These are phyloP conservation scores for Drosophila asahinai DNA, from an alignment of 1,140 invertebrate species.

Conservation along the genomic window DNA sequence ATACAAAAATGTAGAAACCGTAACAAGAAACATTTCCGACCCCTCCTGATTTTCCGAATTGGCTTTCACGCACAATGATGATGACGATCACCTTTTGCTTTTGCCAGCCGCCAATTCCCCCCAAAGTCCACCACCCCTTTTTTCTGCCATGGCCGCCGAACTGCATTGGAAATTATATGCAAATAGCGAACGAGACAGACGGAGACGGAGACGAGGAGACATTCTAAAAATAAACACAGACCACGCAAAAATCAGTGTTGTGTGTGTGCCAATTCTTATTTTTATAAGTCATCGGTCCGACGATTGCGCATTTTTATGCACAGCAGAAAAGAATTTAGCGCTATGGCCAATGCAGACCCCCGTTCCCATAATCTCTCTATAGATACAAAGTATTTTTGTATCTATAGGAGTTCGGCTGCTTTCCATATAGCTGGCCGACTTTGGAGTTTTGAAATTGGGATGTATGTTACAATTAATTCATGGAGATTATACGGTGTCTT, in stretches of 20 bases:
- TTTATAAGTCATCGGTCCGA: slow-evolving; percentile 58
- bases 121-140: not conserved
- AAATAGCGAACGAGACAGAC: slow-evolving; percentile 48
- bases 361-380: slow-evolving; percentile 47
- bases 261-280: slow-evolving; percentile 60
- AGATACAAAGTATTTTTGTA: slow-evolving; percentile 9
- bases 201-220: slow-evolving; percentile 18
- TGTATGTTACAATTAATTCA: too few relatives aligned
- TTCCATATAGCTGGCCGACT: slow-evolving; percentile 2
- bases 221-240: slow-evolving; percentile 68
- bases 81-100: slow-evolving; percentile 48
- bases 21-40: not conserved
- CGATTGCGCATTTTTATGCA: slow-evolving; percentile 69
- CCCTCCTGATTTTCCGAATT: not conserved
- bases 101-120: not conserved
- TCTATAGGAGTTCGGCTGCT: slow-evolving; percentile 10
- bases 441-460: slow-evolving; percentile 10
- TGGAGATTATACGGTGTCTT: not conserved
- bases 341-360: slow-evolving; percentile 53
- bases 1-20: not conserved
- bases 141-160: slow-evolving; percentile 32
- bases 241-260: slow-evolving; percentile 63
- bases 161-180: slow-evolving; percentile 81
- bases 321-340: slow-evolving; percentile 63
- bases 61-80: slow-evolving; percentile 20